These are phyloP conservation scores for Diogma glabrata DNA, from an alignment of 2,888 invertebrate species.

Conservation along the genomic window DNA sequence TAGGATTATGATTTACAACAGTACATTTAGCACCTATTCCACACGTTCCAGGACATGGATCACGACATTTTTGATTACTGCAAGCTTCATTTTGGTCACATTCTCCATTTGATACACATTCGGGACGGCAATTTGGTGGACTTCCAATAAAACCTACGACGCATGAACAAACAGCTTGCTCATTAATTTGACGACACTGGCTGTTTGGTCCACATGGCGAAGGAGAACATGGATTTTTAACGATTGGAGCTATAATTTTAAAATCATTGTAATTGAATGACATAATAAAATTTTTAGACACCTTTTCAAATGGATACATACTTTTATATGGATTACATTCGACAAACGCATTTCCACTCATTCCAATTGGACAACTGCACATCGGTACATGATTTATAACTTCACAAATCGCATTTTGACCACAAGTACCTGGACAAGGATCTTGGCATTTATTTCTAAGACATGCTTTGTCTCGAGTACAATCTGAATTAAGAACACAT, in stretches of 20 bases:
- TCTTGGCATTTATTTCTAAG: conserved; percentile 56
- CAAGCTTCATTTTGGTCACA: conserved; percentile 55
- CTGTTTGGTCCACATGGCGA: conserved; percentile 66
- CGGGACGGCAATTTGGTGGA: conserved; percentile 60
- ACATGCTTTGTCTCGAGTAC: conserved; percentile 52
- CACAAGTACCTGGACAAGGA: conserved; percentile 62
- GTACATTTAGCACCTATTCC: conserved; percentile 62
- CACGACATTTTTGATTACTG: conserved; percentile 55
- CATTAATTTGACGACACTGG: conserved; percentile 53
- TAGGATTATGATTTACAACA: conserved; percentile 63
- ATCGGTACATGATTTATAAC: conserved; percentile 60
- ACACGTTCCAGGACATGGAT: conserved; percentile 67
- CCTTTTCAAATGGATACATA: conserved; percentile 41
- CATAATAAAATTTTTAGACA: conserved; percentile 27
- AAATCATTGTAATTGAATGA: too few species aligned
- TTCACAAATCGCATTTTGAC: conserved; percentile 53
- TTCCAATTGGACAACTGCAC: conserved; percentile 56
- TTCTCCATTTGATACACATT: conserved; percentile 57
- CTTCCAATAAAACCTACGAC: conserved; percentile 55
- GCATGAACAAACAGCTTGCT: conserved; percentile 56
- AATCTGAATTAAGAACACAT: conserved; percentile 57
- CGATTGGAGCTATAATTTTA: conserved; percentile 34
- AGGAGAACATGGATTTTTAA: conserved; percentile 53
- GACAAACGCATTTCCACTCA: conserved; percentile 61
- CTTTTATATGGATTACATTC: conserved; percentile 37